Percentiles rank a stretch among this genome's conserved stretches.
These are phyloP conservation scores for Galemys pyrenaicus DNA, from an alignment of 2,113 vertebrate species.

Conservation along the genomic window DNA sequence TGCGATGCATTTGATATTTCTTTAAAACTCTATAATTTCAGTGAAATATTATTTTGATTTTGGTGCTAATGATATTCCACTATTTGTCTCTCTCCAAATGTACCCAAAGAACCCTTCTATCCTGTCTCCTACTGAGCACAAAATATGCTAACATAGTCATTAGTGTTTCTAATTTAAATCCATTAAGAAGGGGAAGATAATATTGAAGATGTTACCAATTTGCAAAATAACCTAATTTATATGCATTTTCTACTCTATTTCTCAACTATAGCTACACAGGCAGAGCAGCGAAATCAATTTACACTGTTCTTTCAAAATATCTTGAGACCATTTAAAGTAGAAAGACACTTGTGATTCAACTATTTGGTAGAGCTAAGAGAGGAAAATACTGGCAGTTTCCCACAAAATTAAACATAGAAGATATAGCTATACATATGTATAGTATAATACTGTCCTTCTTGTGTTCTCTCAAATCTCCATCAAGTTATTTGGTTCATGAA, in stretches of 20 bases:
- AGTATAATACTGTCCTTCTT: not conserved
- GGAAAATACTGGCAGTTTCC: slow-evolving; percentile 13
- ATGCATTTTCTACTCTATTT: slow-evolving; percentile 69
- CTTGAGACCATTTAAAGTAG: slow-evolving; percentile 59
- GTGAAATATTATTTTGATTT: slow-evolving; percentile 75
- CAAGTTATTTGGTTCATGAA: slow-evolving; percentile 16
- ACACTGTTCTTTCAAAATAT: slow-evolving; percentile 59
- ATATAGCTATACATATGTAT: not conserved
- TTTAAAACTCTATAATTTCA: slow-evolving; percentile 55
- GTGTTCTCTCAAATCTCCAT: not conserved
- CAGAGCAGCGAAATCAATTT: slow-evolving; percentile 61
- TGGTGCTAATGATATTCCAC: slow-evolving; percentile 67
- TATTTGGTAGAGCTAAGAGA: slow-evolving; percentile 1
- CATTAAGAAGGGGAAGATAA: slow-evolving; percentile 73
- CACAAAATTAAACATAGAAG: slow-evolving; percentile 30
- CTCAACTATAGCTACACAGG: slow-evolving; percentile 59
- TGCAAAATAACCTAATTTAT: slow-evolving; percentile 77
- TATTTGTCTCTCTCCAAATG: slow-evolving; percentile 71
- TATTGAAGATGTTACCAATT: slow-evolving; percentile 75
- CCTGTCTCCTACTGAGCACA: slow-evolving; percentile 67
- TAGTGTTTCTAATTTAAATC: slow-evolving; percentile 79
- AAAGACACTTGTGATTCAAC: slow-evolving; percentile 48
- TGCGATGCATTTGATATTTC: slow-evolving; percentile 37
- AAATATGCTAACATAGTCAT: slow-evolving; percentile 76
- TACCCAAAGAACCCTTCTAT: slow-evolving; percentile 41